A percentile compares a stretch with the other conserved stretches of the same genome.
phyloP scores from a whole-genome alignment of 2,113 vertebrate genomes.

The Syrrhaptes paradoxus region DNA sequence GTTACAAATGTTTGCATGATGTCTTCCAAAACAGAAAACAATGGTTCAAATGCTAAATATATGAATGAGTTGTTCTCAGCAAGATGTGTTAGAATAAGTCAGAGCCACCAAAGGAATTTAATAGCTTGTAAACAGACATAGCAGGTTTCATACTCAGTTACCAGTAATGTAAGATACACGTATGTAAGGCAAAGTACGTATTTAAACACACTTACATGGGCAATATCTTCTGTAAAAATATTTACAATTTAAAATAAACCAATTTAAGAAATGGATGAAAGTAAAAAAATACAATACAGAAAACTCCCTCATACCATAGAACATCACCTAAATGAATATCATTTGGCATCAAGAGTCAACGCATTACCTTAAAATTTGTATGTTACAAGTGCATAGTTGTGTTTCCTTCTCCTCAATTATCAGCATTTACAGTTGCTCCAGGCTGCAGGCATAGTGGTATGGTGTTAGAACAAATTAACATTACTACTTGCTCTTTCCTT shows the following conservation, averaged over 20 bases:
- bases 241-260: conserved; percentile 73
- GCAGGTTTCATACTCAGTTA: conserved; percentile 65
- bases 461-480: conserved; percentile 54
- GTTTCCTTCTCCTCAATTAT: conserved; percentile 56
- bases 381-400: conserved; percentile 80
- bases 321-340: conserved; percentile 67
- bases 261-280: conserved; percentile 68
- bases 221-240: conserved; percentile 73
- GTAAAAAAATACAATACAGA: conserved; percentile 72
- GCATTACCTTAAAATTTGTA: conserved; percentile 70
- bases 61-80: conserved; percentile 43
- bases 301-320: conserved; percentile 69
- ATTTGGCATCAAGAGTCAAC: conserved; percentile 71
- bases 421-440: conserved; percentile 65
- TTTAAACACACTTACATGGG: conserved; percentile 74
- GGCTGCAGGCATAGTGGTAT: conserved; percentile 65
- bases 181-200: conserved; percentile 79
- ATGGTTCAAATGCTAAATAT: conserved; percentile 24
- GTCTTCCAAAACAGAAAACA: conserved; percentile 37
- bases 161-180: conserved; percentile 72
- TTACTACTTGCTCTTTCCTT: conserved; percentile 45
- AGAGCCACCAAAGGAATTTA: conserved; percentile 61
- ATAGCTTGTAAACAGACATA: conserved; percentile 67
- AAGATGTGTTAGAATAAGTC: conserved; percentile 32
- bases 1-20: neutral